Evolutionary conservation across 2,797 vertebrate genomes (phyloP).

Genomic region (Cottoperca gobio): DNA sequence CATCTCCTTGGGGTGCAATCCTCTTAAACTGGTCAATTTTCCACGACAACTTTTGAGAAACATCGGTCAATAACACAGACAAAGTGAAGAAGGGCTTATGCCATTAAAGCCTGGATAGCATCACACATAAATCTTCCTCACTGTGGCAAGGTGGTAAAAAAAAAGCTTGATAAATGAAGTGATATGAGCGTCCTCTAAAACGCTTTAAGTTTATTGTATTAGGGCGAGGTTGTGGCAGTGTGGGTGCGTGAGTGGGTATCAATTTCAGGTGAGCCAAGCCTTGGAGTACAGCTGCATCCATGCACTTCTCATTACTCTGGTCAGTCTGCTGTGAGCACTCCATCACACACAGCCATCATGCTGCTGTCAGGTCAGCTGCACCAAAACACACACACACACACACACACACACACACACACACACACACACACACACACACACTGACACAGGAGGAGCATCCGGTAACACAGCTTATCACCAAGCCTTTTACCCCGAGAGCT

Average conservation of each 20-base stretch:
- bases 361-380: slow-evolving; percentile 61
- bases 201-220: slow-evolving; percentile 63
- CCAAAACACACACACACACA: slow-evolving; percentile 7
- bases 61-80: slow-evolving; percentile 58
- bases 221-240: slow-evolving; percentile 42
- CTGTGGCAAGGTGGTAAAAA: slow-evolving; percentile 36
- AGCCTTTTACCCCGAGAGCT: slow-evolving; percentile 24
- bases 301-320: slow-evolving; percentile 73
- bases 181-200: slow-evolving; percentile 65
- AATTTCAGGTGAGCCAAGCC: slow-evolving; percentile 61
- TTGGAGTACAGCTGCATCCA: slow-evolving; percentile 64
- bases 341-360: slow-evolving; percentile 68
- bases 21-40: slow-evolving; percentile 63
- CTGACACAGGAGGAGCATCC: slow-evolving; percentile 16
- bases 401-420: slow-evolving; percentile 34
- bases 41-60: slow-evolving; percentile 61
- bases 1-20: slow-evolving; percentile 49
- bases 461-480: slow-evolving; percentile 44
- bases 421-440: slow-evolving; percentile 29
- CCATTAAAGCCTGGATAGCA: slow-evolving; percentile 43
- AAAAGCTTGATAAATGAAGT: slow-evolving; percentile 66
- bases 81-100: slow-evolving; percentile 39
- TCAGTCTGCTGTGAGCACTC: slow-evolving; percentile 72
- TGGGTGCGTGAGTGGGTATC: slow-evolving; percentile 44
- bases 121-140: slow-evolving; percentile 57